Evolutionary conservation across 2,113 vertebrate genomes (phyloP), one percentile per base, ranked within the genome.

Genomic region (Psilopogon haemacephalus): DNA sequence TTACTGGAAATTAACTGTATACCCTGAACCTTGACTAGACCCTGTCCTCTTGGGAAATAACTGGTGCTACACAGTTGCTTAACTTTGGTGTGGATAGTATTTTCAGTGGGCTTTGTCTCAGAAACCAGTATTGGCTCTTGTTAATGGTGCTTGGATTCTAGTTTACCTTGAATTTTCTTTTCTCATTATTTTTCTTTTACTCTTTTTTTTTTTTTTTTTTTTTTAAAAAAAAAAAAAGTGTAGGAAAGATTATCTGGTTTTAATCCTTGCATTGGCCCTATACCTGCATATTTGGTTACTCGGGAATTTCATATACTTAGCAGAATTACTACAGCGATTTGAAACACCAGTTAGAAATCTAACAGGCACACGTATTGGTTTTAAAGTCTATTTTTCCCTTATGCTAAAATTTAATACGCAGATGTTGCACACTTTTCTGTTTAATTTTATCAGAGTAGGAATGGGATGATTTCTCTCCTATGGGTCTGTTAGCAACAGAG

Each of bases 81-180:
- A 83, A 12, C 40, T 88, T 84, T 86, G 84, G 44, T 87, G 72
- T 83, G 16, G 26, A 60, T 80, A 67, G n/a, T 58, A 74, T 95
- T 90, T 89, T 74, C 84, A 84, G 58, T 15, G 62, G 86, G 60
- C 68, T 85, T 94, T 83, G 69, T 71, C 80, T 83, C 67, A 15
- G 63, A 88, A 90, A 5, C 35, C 75, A 81, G 13, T 37, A 83
- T 48, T 84, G 92, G 68, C 40, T 88, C 40, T 56, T 75, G 63
- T 8, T 48, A 37, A 64, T 26, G 54, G n/a, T 12, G 12, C 26
- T 15, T 86, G 56, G 72, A 68, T 93, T 96, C 91, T 93, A 94
- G 69, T 93, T 97, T 91, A 90, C 88, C 83, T 97, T 96, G 88
- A 93, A 83, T 93, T 95, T 74, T 91, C 83, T 72, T 93, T 84